Percentiles rank a stretch among this genome's conserved stretches.
phyloP scores from a whole-genome alignment of 1,140 invertebrate genomes.

The Uloborus diversus region DNA sequence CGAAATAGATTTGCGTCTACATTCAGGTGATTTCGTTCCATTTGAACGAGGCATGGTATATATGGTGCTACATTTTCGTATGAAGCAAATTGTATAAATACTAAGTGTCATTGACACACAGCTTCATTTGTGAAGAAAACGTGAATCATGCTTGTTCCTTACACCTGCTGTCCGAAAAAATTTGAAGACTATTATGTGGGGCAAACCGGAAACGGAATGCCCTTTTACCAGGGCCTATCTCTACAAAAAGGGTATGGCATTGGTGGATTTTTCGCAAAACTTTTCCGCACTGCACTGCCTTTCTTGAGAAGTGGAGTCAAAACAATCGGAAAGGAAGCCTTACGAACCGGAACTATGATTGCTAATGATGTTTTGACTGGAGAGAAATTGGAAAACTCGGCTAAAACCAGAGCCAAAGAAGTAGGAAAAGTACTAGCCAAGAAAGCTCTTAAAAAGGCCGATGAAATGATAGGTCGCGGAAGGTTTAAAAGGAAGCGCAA shows the following conservation, averaged over 20 bases:
- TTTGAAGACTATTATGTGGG: conserved; percentile 20
- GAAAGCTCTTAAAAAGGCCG: background rate
- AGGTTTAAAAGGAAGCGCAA: conserved; percentile 1
- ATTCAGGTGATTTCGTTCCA: background rate
- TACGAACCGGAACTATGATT: background rate
- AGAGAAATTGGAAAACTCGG: background rate
- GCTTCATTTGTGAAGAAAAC: background rate
- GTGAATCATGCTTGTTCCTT: background rate
- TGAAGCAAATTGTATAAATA: background rate
- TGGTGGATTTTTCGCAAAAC: background rate
- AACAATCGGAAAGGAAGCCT: conserved; percentile 5
- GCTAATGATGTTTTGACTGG: background rate
- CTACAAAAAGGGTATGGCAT: conserved; percentile 6
- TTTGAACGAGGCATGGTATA: background rate
- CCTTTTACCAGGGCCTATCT: background rate
- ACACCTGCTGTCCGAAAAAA: background rate
- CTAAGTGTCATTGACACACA: too few relatives aligned
- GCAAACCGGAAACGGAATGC: background rate
- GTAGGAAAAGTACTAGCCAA: background rate
- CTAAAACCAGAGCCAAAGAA: background rate
- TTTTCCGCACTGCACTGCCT: background rate
- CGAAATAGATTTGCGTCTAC: conserved; percentile 12
- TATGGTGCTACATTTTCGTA: background rate
- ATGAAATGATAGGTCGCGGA: background rate
- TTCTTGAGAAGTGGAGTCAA: background rate